Evolutionary conservation across 2,113 vertebrate genomes (phyloP), one percentile per base, ranked within the genome.

Genomic region (Notarius lentiginosus): DNA sequence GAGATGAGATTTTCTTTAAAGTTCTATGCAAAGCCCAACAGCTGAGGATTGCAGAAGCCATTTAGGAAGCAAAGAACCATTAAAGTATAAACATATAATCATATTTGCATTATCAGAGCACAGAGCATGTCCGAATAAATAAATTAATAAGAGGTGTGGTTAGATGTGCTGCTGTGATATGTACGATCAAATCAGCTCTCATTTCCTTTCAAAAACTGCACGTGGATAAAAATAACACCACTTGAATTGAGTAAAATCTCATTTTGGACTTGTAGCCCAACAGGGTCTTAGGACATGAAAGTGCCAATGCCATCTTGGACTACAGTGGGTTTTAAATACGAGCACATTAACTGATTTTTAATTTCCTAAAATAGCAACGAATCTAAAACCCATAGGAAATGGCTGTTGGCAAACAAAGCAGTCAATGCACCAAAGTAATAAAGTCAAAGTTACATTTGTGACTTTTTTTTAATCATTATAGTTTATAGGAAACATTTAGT

Each of bases 171-270:
- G 27, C 9, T 34, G 7, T 41, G 51, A 80, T 80, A 81, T n/a
- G n/a, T 81, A 24, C 6, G 14, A 61, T 47, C 56, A 81, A 81
- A 81, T 60, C 30, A 20, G 79, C 30, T 80, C 56, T 60, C 27
- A 60, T 80, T 80, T 80, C 79, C 11, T 80, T 80, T 34, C 20
- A 12, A 41, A 80, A 11, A 34, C 17, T 47, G 56, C 2, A 18
- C 47, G 79, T 7, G 56, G 56, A 81, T 60, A 81, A 81, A 81
- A 81, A 61, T 61, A 81, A 22, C 18, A 24, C 56, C 17, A 61
- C 20, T 58, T 58, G 7, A 58, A 20, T 20, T 79, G 17, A 80
- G 9, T 4, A 60, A 58, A 79, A 58, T 22, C 8, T 24, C 10
- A 22, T 47, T 61, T 61, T 60, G 27, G 73, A 47, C 47, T 76